These are phyloP conservation scores for Talpa occidentalis DNA, from an alignment of 2,113 vertebrate species.

Conservation along the genomic window DNA sequence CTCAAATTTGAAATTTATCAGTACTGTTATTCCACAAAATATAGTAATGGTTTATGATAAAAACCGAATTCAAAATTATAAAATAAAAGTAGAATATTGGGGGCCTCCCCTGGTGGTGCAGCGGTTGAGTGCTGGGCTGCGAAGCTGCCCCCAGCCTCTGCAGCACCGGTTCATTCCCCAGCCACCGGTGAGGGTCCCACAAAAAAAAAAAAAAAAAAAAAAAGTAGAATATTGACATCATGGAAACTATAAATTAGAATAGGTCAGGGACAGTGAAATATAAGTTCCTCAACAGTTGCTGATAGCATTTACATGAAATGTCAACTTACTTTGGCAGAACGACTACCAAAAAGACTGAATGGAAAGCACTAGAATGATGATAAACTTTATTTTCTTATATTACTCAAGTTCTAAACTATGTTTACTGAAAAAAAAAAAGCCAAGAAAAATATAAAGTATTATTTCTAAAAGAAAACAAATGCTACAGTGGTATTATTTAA, in stretches of 20 bases:
- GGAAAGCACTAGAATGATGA: neutral
- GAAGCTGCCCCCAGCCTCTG: too few species aligned
- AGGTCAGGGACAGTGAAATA: neutral
- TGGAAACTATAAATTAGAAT: neutral
- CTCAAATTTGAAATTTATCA: neutral
- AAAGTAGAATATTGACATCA: neutral
- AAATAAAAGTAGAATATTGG: neutral
- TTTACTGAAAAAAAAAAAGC: neutral
- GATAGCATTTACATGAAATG: neutral
- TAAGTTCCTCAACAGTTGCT: neutral
- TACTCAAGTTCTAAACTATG: neutral
- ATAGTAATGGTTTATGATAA: neutral
- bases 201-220: too few species aligned
- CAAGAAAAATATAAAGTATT: neutral
- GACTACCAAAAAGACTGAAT: neutral
- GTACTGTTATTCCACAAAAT: slow-evolving; percentile 30
- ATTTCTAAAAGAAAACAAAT: slow-evolving; percentile 34
- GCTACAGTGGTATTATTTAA: neutral
- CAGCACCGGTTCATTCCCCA: too few species aligned
- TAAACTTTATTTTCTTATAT: neutral
- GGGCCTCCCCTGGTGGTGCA: too few species aligned
- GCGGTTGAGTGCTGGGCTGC: too few species aligned
- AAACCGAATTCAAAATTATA: neutral
- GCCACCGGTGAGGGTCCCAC: too few species aligned
- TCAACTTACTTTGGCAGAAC: neutral